Evolutionary conservation across 64 coral and sea anemone species (phyloP).

Genomic region (Porites lutea): DNA sequence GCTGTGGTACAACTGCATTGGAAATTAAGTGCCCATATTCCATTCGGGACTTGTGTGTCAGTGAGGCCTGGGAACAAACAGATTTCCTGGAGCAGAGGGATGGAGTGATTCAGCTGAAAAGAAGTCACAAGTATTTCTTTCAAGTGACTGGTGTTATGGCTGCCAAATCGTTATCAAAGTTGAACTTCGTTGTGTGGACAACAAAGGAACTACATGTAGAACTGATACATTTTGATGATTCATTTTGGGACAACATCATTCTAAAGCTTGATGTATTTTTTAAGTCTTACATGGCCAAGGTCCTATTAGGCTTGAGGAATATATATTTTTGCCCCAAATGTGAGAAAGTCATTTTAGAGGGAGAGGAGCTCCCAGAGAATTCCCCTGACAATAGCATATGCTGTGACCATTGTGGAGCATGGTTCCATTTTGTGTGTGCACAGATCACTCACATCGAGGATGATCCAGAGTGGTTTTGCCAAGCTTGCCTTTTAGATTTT

Average conservation of each 20-base stretch:
- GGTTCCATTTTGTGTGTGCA: constrained; percentile 51
- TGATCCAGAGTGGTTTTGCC: constrained; percentile 52
- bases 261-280: constrained; percentile 38
- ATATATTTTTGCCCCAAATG: constrained; percentile 35
- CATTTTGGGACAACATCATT: constrained; percentile 4
- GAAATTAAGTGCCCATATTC: constrained; percentile 51
- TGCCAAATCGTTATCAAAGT: neutral
- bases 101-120: constrained; percentile 1
- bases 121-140: constrained; percentile 24
- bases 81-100: constrained; percentile 14
- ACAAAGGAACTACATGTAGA: constrained; percentile 42
- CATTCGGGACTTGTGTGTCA: constrained; percentile 26
- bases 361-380: too few species aligned
- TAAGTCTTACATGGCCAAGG: constrained; percentile 52
- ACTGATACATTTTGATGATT: neutral
- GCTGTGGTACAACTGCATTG: constrained; percentile 4
- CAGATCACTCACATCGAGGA: constrained; percentile 34
- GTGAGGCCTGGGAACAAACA: too few species aligned
- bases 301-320: constrained; percentile 22
- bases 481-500: constrained; percentile 22
- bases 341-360: constrained; percentile 50
- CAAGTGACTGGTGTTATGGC: constrained; percentile 26
- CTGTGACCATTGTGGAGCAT: constrained; percentile 37
- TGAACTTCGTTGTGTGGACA: constrained; percentile 38
- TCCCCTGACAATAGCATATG: constrained; percentile 59